Conservation (phyloP, 2,113 vertebrate species). For the Tragelaphus strepsiceros region DNA sequence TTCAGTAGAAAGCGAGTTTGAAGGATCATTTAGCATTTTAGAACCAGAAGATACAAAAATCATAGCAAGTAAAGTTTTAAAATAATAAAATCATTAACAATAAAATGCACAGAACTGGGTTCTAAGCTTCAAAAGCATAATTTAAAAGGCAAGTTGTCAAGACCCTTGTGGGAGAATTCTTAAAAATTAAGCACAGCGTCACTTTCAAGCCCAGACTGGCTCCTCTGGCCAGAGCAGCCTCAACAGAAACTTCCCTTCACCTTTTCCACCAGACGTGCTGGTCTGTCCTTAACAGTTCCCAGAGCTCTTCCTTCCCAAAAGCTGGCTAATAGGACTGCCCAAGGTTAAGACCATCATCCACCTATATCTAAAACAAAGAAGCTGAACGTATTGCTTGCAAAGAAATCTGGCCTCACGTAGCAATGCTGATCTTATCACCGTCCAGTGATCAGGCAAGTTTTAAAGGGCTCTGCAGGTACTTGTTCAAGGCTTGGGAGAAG, state of each 20-base stretch:
- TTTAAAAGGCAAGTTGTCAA: background rate
- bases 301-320: background rate
- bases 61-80: background rate
- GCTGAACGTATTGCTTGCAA: background rate
- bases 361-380: background rate
- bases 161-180: background rate
- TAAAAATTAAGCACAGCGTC: background rate
- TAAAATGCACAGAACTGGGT: background rate
- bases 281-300: background rate
- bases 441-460: background rate
- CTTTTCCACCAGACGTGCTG: background rate
- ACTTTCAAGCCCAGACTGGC: background rate
- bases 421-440: background rate
- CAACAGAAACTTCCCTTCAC: background rate
- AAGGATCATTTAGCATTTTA: background rate
- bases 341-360: background rate
- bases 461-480: background rate
- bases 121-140: background rate
- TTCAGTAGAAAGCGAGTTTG: background rate
- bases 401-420: background rate
- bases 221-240: background rate
- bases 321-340: background rate
- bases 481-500: background rate
- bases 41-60: background rate
- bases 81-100: background rate